Conservation (phyloP, 2,797 vertebrate genomes). For the Emydoidea blandingii region DNA sequence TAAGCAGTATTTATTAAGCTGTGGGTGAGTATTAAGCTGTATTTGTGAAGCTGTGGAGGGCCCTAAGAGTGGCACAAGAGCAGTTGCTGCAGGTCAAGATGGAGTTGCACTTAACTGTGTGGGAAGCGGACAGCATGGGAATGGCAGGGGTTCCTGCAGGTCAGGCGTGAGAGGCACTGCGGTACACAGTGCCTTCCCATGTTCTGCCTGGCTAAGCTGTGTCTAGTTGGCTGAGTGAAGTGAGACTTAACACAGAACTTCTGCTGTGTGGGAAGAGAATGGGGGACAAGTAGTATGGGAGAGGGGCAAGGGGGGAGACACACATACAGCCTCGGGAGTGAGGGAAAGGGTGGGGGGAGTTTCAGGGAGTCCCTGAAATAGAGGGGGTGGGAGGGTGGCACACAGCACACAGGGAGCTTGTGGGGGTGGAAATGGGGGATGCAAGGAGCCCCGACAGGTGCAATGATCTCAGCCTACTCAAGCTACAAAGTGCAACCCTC, state of each 20-base stretch:
- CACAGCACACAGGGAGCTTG: background rate
- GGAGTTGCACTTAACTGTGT: background rate
- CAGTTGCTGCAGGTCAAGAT: accelerated
- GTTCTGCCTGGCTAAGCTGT: accelerated
- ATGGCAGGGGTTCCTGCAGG: background rate
- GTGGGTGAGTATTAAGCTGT: background rate
- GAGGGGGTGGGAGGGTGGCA: background rate
- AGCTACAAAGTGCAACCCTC: background rate
- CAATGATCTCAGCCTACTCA: background rate
- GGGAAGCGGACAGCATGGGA: background rate
- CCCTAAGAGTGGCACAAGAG: background rate
- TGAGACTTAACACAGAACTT: background rate
- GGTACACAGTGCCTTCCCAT: background rate
- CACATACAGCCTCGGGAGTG: background rate
- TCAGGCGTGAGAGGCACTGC: background rate
- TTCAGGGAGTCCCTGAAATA: background rate
- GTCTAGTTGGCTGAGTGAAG: background rate
- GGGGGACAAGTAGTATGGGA: background rate
- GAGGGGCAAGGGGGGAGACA: background rate
- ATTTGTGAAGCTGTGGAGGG: background rate
- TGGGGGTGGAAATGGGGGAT: background rate
- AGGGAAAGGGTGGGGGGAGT: background rate
- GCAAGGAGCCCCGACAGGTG: background rate
- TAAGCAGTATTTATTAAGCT: background rate
- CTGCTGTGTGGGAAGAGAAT: background rate